Percentiles rank a stretch among this genome's conserved stretches.
Conservation (phyloP, 2,113 vertebrate genomes). For the Triplophysa siluroides region DNA sequence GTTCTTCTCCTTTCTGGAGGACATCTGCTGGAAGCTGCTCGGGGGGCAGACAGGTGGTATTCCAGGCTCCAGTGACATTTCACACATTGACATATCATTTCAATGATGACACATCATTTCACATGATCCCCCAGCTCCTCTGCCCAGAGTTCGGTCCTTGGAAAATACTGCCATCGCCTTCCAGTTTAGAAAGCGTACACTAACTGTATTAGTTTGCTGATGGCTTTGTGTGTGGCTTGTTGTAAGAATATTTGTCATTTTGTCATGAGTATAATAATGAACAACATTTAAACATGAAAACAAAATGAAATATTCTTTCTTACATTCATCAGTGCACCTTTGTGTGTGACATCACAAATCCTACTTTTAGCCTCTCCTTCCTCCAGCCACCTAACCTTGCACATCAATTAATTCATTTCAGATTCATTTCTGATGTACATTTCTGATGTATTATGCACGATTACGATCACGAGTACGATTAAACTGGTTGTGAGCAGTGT, state of each 20-base stretch:
- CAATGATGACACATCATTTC: constrained; percentile 62
- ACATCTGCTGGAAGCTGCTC: constrained; percentile 55
- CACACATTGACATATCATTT: constrained; percentile 53
- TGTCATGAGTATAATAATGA: too few species aligned
- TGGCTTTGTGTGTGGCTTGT: neutral
- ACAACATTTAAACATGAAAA: too few species aligned
- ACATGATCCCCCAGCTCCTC: constrained; percentile 53
- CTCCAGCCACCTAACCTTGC: too few species aligned
- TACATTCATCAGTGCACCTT: too few species aligned
- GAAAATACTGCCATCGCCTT: constrained; percentile 49
- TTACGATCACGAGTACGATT: too few species aligned
- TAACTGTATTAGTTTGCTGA: constrained; percentile 38
- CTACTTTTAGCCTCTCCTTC: too few species aligned
- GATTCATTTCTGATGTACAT: neutral
- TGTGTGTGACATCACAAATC: too few species aligned
- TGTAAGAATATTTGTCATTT: neutral
- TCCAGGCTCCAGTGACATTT: constrained; percentile 41
- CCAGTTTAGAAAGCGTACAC: constrained; percentile 27
- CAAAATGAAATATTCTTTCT: too few species aligned
- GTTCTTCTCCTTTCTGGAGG: constrained; percentile 26
- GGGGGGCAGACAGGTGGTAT: constrained; percentile 54
- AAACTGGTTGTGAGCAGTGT: too few species aligned
- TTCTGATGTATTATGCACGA: too few species aligned
- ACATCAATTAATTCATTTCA: neutral
- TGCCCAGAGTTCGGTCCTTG: constrained; percentile 44